Evolutionary conservation across 1,140 invertebrate genomes (phyloP).

Genomic region (Gryon sp.): DNA sequence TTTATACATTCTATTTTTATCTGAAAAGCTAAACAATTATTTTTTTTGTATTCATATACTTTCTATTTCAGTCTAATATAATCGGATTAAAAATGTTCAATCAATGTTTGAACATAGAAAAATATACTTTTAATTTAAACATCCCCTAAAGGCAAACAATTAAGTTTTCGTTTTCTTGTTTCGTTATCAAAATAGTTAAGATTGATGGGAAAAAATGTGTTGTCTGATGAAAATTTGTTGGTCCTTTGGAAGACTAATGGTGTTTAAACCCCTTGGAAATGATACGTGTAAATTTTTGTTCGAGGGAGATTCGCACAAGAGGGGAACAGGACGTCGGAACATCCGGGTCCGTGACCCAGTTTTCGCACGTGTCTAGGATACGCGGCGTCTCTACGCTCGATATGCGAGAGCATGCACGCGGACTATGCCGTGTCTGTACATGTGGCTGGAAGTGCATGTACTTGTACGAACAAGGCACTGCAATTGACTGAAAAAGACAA

Average conservation of each 20-base stretch:
- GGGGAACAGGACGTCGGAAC: conserved; percentile 36
- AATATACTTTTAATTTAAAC: too few species aligned
- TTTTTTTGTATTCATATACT: too few species aligned
- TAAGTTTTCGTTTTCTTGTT: too few species aligned
- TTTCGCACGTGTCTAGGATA: conserved; percentile 62
- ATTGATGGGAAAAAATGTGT: conserved; percentile 24
- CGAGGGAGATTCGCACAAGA: background rate
- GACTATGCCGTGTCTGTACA: conserved; percentile 24
- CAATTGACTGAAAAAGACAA: conserved; percentile 9
- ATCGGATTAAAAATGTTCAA: too few species aligned
- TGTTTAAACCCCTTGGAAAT: conserved; percentile 17
- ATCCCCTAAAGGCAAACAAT: too few species aligned
- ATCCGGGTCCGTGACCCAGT: conserved; percentile 62
- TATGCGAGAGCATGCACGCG: conserved; percentile 43
- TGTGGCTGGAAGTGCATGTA: conserved; percentile 30
- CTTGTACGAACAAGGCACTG: conserved; percentile 22
- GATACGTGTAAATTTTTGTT: conserved; percentile 34
- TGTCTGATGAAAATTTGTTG: conserved; percentile 19
- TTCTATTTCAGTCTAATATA: too few species aligned
- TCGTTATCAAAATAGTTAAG: conserved; percentile 11
- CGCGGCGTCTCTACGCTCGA: conserved; percentile 47
- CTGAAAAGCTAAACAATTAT: too few species aligned
- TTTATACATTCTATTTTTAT: background rate
- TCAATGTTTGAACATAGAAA: too few species aligned
- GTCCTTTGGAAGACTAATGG: background rate